phyloP scores from a whole-genome alignment of 2,113 vertebrate species.

The Campylorhamphus procurvoides region DNA sequence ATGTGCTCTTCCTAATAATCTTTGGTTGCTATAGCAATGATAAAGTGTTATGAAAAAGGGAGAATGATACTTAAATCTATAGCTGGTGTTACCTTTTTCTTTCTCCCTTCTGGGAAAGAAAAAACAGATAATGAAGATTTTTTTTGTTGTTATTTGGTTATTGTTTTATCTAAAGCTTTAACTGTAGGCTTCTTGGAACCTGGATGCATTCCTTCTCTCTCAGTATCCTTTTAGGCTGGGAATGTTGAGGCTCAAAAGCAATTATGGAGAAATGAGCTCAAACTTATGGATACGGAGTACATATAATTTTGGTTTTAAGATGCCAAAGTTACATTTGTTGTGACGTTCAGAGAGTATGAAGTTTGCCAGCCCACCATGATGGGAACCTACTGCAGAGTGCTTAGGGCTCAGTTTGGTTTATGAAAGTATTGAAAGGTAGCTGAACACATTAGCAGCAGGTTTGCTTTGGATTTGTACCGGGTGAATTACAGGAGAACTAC shows the following conservation, averaged over 20 bases:
- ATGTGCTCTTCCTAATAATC: not conserved
- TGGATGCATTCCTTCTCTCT: not conserved
- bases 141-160: not conserved
- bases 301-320: not conserved
- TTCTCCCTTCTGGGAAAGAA: not conserved
- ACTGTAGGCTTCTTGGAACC: not conserved
- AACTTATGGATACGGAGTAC: not conserved
- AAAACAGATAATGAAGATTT: not conserved
- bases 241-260: not conserved
- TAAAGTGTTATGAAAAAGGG: constrained; percentile 9
- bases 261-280: not conserved
- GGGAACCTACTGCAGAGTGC: not conserved
- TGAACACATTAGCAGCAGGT: not conserved
- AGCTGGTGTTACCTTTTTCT: not conserved
- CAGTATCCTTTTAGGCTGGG: not conserved
- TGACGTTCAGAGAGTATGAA: not conserved
- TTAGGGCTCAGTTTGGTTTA: not conserved
- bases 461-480: not conserved
- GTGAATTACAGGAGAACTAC: not conserved
- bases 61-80: not conserved
- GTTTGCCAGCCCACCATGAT: not conserved
- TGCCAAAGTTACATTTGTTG: not conserved
- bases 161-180: not conserved
- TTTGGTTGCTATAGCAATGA: constrained; percentile 46
- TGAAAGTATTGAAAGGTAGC: not conserved